Evolutionary conservation across 1,140 invertebrate genomes (phyloP).

Genomic region (Zaprionus tsacasi): DNA sequence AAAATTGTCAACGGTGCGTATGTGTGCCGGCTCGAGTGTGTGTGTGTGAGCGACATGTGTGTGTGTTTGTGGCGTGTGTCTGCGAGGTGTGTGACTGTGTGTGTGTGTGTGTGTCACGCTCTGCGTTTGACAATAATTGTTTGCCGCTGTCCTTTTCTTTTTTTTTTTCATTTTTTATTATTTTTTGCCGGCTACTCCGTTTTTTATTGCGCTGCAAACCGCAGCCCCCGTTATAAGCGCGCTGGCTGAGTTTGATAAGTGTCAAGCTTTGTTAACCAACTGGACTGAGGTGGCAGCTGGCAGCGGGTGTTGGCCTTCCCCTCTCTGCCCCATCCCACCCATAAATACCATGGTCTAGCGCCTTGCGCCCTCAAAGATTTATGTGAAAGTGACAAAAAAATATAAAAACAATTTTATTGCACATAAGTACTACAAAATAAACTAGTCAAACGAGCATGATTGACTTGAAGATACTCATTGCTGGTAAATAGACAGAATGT

Average conservation of each 20-base stretch:
- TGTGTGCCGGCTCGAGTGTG: neutral
- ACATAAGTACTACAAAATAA: conserved; percentile 20
- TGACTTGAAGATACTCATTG: conserved; percentile 18
- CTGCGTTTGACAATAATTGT: conserved; percentile 77
- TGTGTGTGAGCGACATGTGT: neutral
- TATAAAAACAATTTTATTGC: conserved; percentile 64
- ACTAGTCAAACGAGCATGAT: neutral
- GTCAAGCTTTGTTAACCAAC: conserved; percentile 55
- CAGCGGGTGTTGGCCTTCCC: neutral
- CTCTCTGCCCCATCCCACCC: neutral
- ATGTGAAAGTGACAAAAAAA: conserved; percentile 46
- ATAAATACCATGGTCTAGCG: neutral
- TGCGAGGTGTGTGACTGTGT: neutral
- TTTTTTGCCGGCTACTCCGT: conserved; percentile 42
- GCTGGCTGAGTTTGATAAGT: conserved; percentile 50
- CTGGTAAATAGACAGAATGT: neutral
- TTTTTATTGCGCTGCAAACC: conserved; percentile 54
- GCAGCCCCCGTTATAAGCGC: conserved; percentile 45
- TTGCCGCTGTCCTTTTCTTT: conserved; percentile 52
- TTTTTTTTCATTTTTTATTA: conserved; percentile 47
- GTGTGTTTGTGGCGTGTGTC: conserved; percentile 1
- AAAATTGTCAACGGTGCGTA: conserved; percentile 32
- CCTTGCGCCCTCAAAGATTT: conserved; percentile 55
- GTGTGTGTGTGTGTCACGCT: conserved; percentile 22
- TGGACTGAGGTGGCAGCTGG: conserved; percentile 26